phyloP scores from a whole-genome alignment of 2,888 invertebrate species.

The Pardosa pseudoannulata region DNA sequence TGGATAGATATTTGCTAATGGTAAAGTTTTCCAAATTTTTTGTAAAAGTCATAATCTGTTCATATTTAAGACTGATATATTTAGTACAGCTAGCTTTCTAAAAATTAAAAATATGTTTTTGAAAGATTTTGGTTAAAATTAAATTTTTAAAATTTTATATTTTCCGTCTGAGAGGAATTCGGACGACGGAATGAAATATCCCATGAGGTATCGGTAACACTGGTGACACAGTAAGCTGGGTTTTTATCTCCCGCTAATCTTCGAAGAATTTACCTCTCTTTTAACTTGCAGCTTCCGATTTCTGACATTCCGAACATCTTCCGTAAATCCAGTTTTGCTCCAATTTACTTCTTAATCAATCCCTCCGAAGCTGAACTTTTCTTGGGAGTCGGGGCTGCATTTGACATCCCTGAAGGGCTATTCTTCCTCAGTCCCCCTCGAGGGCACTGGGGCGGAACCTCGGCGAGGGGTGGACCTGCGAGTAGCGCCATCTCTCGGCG shows the following conservation, averaged over 20 bases:
- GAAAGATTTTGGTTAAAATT: too few species aligned
- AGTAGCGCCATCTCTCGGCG: constrained; percentile 43
- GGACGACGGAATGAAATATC: too few species aligned
- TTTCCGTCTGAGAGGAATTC: too few species aligned
- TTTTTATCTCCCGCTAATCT: not conserved
- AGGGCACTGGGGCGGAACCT: constrained; percentile 31
- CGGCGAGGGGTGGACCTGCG: not conserved
- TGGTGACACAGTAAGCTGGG: not conserved
- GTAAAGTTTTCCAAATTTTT: too few species aligned
- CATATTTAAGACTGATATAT: too few species aligned
- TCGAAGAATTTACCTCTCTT: not conserved
- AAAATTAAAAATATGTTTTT: too few species aligned
- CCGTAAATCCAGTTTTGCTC: constrained; percentile 33
- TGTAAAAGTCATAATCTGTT: too few species aligned
- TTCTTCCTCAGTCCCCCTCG: not conserved
- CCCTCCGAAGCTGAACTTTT: constrained; percentile 5
- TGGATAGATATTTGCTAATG: too few species aligned
- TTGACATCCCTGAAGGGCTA: constrained; percentile 10
- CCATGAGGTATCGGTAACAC: not conserved
- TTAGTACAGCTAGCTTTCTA: too few species aligned
- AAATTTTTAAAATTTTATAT: too few species aligned
- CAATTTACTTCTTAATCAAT: constrained; percentile 36
- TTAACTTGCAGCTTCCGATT: not conserved
- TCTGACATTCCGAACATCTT: too few species aligned
- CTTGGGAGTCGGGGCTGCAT: not conserved